phyloP scores from a whole-genome alignment of 1,140 invertebrate genomes.

The Orchestia grillus region DNA sequence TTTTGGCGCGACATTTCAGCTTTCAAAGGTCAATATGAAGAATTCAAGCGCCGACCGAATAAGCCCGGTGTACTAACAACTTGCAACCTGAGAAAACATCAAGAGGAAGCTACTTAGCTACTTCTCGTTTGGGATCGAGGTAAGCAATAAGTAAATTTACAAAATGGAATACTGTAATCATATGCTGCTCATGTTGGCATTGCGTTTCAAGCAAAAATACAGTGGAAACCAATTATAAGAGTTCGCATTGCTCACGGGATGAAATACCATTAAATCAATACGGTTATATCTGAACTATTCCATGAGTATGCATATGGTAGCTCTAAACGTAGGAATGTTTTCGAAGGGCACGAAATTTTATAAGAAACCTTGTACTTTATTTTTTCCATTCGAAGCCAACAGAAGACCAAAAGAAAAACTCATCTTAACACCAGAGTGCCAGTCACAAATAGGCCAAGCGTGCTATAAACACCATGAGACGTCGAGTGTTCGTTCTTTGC shows the following conservation, averaged over 20 bases:
- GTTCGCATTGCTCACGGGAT: background rate
- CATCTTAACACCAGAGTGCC: background rate
- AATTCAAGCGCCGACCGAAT: background rate
- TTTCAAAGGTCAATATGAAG: background rate
- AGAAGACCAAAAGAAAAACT: background rate
- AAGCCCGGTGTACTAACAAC: background rate
- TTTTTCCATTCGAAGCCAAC: background rate
- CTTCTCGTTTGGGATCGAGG: background rate
- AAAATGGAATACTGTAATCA: background rate
- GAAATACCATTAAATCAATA: background rate
- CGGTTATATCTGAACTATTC: background rate
- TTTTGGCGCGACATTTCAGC: background rate
- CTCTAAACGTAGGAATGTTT: background rate
- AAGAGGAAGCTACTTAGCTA: background rate
- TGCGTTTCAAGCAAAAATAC: too few relatives aligned
- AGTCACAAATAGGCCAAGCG: background rate
- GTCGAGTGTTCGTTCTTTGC: background rate
- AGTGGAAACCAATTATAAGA: background rate
- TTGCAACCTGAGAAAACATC: background rate
- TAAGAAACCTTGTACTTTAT: background rate
- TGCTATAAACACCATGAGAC: background rate
- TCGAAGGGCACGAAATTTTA: background rate
- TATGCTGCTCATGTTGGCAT: too few relatives aligned
- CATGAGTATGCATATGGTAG: background rate
- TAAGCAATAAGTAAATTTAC: background rate